Base-by-base conservation (phyloP, 2,113 vertebrate species). In the Mirza zaza region DNA sequence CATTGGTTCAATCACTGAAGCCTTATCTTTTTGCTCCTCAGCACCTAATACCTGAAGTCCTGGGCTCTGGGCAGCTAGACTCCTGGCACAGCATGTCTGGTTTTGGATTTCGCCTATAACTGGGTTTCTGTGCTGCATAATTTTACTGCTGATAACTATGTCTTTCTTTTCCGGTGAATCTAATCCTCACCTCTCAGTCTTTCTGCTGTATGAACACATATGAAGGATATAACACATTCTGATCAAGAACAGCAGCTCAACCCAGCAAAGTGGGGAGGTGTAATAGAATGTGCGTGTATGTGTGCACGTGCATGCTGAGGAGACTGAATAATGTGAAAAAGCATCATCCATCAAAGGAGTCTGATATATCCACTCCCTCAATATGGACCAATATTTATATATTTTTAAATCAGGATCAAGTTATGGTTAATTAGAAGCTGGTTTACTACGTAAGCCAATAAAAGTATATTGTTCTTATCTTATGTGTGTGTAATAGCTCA, bases 361-460 rank as follows among this genome's bases (percentile, higher is more conserved):
- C 36, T 52, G 32, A 55, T 42, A 13, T 12, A 45, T 12, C 61
- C 23, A 63, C 12, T 83, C n/a, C 25, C 63, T 48, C 34, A 27
- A 21, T 8, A 23, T 34, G 39, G 25, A 89, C 13, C 3, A 55
- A 52, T 50, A 32, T 21, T 87, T 59, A 76, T 12, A 23, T 20
- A 55, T 42, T 67, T 92, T 75, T 6, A 45, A 88, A 91, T 55
- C 65, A 93, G 57, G 65, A 91, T 18, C 55, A 45, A 80, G 55
- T 61, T 45, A 90, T 4, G 1, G 65, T 45, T 82, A 79, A 81
- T 76, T 34, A 80, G 45, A 94, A 80, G 39, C 29, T 67, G 29
- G 50, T 34, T 92, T 95, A 87, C 48, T 86, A 50, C 8, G 5
- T 25, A 83, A 52, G 10, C 21, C 50, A 83, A 52, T 45, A 86